These are phyloP conservation scores for Sarcophaga peregrina DNA, from an alignment of 1,140 invertebrate genomes.

Conservation along the genomic window DNA sequence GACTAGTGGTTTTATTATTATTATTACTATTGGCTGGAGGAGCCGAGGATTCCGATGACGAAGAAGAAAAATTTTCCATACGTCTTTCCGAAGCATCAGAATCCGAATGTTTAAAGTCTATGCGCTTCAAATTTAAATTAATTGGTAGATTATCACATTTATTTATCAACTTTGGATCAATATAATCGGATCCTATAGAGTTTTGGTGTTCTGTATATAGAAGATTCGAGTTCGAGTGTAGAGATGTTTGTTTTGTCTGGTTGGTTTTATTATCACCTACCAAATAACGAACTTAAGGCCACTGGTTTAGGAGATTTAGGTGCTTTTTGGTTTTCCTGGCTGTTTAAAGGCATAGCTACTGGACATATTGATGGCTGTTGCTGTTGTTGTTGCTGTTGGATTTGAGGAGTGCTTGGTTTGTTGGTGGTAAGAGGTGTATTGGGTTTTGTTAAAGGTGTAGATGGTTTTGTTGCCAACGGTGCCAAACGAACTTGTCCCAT, in stretches of 20 bases:
- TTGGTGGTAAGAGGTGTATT: not conserved
- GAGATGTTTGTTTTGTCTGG: not conserved
- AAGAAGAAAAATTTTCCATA: conserved; percentile 41
- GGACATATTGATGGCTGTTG: not conserved
- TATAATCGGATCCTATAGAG: conserved; percentile 51
- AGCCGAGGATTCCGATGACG: conserved; percentile 42
- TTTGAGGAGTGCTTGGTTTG: conserved; percentile 3
- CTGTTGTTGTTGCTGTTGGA: not conserved
- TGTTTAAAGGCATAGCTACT: not conserved
- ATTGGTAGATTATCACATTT: conserved; percentile 63
- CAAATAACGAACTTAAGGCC: conserved; percentile 55
- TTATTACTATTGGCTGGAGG: not conserved
- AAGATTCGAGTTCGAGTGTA: not conserved
- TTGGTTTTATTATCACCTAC: too few species aligned
- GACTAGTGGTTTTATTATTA: conserved; percentile 36
- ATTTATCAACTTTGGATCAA: conserved; percentile 64
- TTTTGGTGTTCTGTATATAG: conserved; percentile 43
- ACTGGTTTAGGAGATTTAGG: conserved; percentile 30
- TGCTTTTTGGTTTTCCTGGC: not conserved
- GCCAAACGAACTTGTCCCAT: not conserved
- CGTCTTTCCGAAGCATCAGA: conserved; percentile 39
- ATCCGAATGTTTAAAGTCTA: conserved; percentile 43
- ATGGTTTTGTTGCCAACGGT: not conserved
- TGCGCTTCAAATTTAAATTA: conserved; percentile 49
- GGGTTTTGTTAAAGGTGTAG: conserved; percentile 33